Conservation (phyloP, 2,797 vertebrate genomes). For the Garrulus glandarius region DNA sequence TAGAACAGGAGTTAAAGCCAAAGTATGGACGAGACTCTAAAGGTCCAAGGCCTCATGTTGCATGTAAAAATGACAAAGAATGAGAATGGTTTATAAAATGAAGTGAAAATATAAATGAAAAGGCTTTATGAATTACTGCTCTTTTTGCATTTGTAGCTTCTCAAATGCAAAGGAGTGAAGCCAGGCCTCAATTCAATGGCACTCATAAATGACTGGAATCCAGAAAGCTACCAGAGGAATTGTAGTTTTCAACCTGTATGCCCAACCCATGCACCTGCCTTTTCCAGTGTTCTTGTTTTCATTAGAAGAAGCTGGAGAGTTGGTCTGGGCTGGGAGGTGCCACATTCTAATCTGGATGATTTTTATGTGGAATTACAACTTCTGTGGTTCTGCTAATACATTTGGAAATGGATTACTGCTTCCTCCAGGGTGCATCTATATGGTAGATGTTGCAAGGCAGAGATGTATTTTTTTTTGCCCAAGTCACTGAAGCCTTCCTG, state of each 20-base stretch:
- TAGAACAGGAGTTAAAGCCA: background rate
- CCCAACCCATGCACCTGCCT: background rate
- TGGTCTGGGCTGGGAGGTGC: background rate
- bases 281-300: background rate
- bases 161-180: background rate
- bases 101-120: background rate
- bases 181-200: background rate
- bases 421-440: background rate
- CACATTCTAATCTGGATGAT: background rate
- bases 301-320: background rate
- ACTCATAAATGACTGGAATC: background rate
- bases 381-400: background rate
- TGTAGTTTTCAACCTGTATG: background rate
- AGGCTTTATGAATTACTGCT: background rate
- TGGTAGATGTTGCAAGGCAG: background rate
- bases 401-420: background rate
- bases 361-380: background rate
- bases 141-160: background rate
- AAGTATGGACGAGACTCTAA: background rate
- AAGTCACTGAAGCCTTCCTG: background rate
- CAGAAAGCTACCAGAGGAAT: background rate
- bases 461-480: background rate
- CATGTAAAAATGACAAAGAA: background rate
- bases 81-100: background rate
- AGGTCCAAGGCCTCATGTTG: background rate